These are phyloP conservation scores for Mythimna lalbum DNA, from an alignment of 2,888 invertebrate genomes.

Conservation along the genomic window DNA sequence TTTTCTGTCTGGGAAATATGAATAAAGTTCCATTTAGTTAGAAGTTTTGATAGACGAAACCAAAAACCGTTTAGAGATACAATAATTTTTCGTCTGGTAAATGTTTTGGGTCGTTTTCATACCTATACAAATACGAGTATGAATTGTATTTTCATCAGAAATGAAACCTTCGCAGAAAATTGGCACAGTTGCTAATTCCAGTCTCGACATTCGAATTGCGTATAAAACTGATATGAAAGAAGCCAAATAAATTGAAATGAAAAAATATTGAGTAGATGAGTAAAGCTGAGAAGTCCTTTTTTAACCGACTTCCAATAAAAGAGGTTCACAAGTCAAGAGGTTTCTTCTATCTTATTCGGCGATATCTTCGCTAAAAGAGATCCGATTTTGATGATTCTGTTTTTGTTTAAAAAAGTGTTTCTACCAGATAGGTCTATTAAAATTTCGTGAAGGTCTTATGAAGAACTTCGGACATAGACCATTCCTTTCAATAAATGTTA, in stretches of 20 bases:
- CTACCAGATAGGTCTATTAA: too few species aligned
- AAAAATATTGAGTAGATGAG: conserved; percentile 25
- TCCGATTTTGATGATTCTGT: too few species aligned
- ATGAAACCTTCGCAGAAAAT: conserved; percentile 2
- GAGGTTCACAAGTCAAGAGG: too few species aligned
- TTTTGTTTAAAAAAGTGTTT: too few species aligned
- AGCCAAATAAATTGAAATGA: conserved; percentile 46
- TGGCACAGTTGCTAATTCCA: conserved; percentile 7
- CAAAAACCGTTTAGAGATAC: background rate
- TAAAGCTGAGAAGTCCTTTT: background rate
- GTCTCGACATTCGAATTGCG: conserved; percentile 20
- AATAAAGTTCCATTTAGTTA: background rate
- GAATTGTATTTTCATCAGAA: conserved; percentile 2
- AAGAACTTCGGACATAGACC: too few species aligned
- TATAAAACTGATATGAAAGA: conserved; percentile 50
- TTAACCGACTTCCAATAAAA: background rate
- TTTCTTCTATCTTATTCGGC: too few species aligned
- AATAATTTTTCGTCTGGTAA: background rate
- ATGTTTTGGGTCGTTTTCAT: background rate
- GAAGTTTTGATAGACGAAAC: conserved; percentile 2
- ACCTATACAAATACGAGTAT: background rate
- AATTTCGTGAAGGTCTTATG: too few species aligned
- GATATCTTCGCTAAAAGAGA: too few species aligned
- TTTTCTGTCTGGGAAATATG: conserved; percentile 9
- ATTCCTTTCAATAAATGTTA: too few species aligned